phyloP scores from a whole-genome alignment of 2,113 vertebrate genomes.

The Echinops telfairi region DNA sequence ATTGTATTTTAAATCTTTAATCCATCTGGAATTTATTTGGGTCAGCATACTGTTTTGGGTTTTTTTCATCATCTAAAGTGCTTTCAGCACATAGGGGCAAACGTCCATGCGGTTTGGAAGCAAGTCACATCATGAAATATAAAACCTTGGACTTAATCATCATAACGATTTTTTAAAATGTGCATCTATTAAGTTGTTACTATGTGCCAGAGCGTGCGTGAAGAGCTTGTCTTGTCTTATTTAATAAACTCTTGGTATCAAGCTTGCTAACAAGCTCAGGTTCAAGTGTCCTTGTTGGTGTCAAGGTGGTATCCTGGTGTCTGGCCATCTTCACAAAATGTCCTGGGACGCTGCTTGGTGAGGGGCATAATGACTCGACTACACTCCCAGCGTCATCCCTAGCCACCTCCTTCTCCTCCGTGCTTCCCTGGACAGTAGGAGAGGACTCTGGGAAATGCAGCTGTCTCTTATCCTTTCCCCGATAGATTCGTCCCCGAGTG shows the following conservation, averaged over 20 bases:
- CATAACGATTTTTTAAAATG: neutral
- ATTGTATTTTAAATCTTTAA: slow-evolving; percentile 69
- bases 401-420: neutral
- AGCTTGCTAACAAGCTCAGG: neutral
- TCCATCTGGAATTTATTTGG: slow-evolving; percentile 76
- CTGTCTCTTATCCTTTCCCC: slow-evolving; percentile 65
- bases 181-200: slow-evolving; percentile 6
- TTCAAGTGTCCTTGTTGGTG: neutral
- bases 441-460: slow-evolving; percentile 72
- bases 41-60: neutral
- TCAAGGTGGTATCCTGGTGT: neutral
- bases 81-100: slow-evolving; percentile 9
- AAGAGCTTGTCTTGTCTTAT: neutral
- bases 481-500: slow-evolving; percentile 71
- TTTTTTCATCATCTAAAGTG: slow-evolving; percentile 45
- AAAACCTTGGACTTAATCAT: slow-evolving; percentile 40
- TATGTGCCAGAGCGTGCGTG: neutral
- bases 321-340: neutral
- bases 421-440: slow-evolving; percentile 41
- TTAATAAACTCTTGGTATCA: neutral
- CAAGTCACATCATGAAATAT: slow-evolving; percentile 22
- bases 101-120: slow-evolving; percentile 16
- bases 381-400: neutral
- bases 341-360: neutral
- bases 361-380: neutral